Base-by-base conservation (phyloP, 2,888 invertebrate species). In the Cerceris ruficornis region DNA sequence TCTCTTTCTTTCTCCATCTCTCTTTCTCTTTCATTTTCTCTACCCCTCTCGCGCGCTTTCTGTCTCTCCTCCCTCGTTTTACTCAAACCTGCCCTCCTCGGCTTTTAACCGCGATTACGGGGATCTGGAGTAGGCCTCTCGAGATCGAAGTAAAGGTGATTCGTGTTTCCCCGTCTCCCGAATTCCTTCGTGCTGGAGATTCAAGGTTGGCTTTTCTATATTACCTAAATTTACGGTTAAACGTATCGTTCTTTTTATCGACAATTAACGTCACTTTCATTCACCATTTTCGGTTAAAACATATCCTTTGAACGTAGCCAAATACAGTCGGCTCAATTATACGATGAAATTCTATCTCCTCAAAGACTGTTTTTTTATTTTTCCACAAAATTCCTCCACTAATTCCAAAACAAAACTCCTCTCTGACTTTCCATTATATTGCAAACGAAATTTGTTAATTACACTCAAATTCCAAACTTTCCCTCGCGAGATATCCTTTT, bases 31-130 rank as follows among this genome's bases (percentile, higher is more conserved):
- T 50, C 68, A 15, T 39, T 55, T 52, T 50, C 60, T 81, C 78
- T 76, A 76, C 80, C 79, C 59, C 77, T 72, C 81, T 71, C 77
- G 74, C 77, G 77, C 73, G n/a, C 62, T 9, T 15, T 61, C n/a
- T 55, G 65, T 28, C 58, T 69, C 57, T 70, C 64, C 52, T 9
- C 57, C 17, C n/a, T 46, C 46, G 11, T 17, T 58, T 69, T 28
- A 28, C 28, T 28, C 28, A 28, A 28, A 28, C 28, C 49, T 68
- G 71, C 69, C 77, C 75, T 65, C 73, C 80, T 66, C 75, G 77
- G 79, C 86, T 85, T 85, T 85, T 77, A 78, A 85, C 79, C 78
- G 74, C 74, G 81, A 83, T 85, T 83, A 76, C 79, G 74, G 75
- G 75, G 62, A 79, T 83, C 78, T 79, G 81, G 75, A 76, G 80